Conservation (phyloP, 2,888 invertebrate species). For the Anagyrus pseudococci region DNA sequence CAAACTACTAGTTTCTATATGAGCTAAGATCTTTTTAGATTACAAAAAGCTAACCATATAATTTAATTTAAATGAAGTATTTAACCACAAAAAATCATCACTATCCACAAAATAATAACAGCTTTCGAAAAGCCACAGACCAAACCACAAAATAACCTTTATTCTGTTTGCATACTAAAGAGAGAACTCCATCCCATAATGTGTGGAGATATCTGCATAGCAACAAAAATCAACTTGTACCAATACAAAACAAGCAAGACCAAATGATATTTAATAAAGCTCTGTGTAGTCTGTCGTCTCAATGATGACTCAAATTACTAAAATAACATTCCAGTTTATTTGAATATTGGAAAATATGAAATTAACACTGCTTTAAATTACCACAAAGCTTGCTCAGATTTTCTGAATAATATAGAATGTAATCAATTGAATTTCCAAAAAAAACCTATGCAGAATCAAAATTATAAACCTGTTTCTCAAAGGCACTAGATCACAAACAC, state of each 20-base stretch:
- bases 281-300: no score
- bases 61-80: not conserved
- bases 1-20: no score
- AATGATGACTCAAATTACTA: no score
- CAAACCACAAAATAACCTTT: slow-evolving; percentile 30
- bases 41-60: no score
- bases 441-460: no score
- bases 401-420: not conserved
- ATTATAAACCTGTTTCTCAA: not conserved
- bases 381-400: not conserved
- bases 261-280: not conserved
- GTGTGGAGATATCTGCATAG: slow-evolving; percentile 15
- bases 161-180: slow-evolving; percentile 2
- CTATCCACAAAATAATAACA: slow-evolving; percentile 8
- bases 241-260: not conserved
- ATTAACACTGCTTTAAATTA: not conserved
- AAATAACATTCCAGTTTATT: not conserved
- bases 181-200: slow-evolving; percentile 17
- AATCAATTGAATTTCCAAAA: not conserved
- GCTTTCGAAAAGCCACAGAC: slow-evolving; percentile 14
- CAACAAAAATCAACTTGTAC: slow-evolving; percentile 20
- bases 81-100: slow-evolving; percentile 19
- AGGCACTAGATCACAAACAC: not conserved
- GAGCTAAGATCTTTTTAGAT: not conserved
- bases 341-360: not conserved